These are phyloP conservation scores for Irena cyanogastra DNA, from an alignment of 2,113 vertebrate genomes.

Conservation along the genomic window DNA sequence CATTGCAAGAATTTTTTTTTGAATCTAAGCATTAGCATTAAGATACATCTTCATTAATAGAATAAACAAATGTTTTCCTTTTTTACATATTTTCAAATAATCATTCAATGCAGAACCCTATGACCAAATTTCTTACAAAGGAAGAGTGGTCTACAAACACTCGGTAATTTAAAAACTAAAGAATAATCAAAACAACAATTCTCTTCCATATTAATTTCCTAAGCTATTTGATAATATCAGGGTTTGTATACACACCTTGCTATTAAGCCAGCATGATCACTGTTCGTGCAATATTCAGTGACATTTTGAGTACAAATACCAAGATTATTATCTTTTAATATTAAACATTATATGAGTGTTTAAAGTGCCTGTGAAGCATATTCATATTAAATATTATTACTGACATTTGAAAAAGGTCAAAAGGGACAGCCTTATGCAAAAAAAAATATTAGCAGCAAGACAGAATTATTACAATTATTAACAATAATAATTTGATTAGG, in stretches of 20 bases:
- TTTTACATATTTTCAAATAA: not conserved
- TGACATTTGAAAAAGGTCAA: slow-evolving; percentile 81
- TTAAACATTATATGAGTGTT: slow-evolving; percentile 78
- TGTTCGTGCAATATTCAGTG: slow-evolving; percentile 73
- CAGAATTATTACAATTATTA: slow-evolving; percentile 71
- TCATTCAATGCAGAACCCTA: not conserved
- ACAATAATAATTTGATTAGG: slow-evolving; percentile 67
- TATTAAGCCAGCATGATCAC: slow-evolving; percentile 56
- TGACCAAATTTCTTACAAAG: not conserved
- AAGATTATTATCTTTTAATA: slow-evolving; percentile 79
- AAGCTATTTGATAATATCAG: slow-evolving; percentile 13
- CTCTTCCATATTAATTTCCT: slow-evolving; percentile 35
- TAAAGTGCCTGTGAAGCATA: slow-evolving; percentile 74
- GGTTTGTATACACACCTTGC: slow-evolving; percentile 56
- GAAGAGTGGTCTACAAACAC: not conserved
- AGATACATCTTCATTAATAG: not conserved
- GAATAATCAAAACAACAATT: not conserved
- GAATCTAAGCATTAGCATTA: not conserved
- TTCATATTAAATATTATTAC: slow-evolving; percentile 80
- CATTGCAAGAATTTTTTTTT: not conserved
- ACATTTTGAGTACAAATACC: slow-evolving; percentile 81
- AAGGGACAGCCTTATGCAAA: slow-evolving; percentile 60
- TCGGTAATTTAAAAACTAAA: not conserved
- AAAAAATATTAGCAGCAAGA: slow-evolving; percentile 62
- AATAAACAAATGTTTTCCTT: not conserved